Conservation (phyloP, 2,797 vertebrate genomes). For the Rhinella marina region DNA sequence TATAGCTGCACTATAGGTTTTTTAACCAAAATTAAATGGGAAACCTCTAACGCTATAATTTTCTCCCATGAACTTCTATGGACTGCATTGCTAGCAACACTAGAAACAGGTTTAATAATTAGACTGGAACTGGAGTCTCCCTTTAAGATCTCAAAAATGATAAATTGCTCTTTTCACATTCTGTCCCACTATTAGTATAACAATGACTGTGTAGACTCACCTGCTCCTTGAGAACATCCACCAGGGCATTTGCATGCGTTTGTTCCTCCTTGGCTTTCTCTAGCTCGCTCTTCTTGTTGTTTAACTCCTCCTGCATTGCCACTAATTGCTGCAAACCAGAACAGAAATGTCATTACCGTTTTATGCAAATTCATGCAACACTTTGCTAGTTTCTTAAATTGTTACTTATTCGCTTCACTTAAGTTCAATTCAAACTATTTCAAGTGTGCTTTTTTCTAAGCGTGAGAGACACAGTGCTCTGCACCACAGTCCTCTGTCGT, state of each 20-base stretch:
- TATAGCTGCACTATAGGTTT: no score
- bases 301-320: conserved; percentile 88
- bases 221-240: conserved; percentile 85
- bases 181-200: conserved; percentile 15
- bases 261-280: conserved; percentile 90
- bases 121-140: not conserved
- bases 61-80: not conserved
- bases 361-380: conserved; percentile 38
- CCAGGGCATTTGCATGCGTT: conserved; percentile 76
- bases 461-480: not conserved
- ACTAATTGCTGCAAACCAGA: conserved; percentile 84
- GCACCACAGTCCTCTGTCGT: not conserved
- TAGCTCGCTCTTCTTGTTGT: conserved; percentile 86
- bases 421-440: conserved; percentile 34
- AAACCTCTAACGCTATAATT: not conserved
- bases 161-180: not conserved
- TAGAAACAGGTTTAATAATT: not conserved
- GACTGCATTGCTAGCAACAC: not conserved
- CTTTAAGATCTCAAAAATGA: not conserved
- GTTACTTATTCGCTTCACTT: conserved; percentile 39
- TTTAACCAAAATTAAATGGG: no score
- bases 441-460: conserved; percentile 17
- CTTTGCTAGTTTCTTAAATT: conserved; percentile 46
- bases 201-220: conserved; percentile 69
- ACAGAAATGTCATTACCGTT: conserved; percentile 50